Evolutionary conservation across 2,888 invertebrate genomes (phyloP).

Genomic region (Oxycera nigricornis): DNA sequence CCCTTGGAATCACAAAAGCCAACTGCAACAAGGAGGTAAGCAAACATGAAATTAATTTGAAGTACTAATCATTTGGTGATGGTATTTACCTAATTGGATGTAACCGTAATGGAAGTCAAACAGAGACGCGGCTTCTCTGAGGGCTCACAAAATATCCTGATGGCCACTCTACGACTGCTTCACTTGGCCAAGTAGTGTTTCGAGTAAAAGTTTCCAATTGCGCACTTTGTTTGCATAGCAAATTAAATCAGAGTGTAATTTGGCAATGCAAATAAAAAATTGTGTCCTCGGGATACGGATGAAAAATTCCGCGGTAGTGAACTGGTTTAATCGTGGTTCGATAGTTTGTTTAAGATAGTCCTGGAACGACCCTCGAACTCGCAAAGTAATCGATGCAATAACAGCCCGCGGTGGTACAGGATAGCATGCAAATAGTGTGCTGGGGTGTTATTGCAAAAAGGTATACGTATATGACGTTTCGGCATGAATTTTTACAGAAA

Average conservation of each 20-base stretch:
- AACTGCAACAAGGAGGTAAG: constrained; percentile 42
- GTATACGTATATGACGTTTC: too few relatives aligned
- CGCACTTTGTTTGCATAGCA: constrained; percentile 48
- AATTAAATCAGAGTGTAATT: constrained; percentile 49
- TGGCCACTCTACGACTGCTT: not conserved
- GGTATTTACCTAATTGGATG: constrained; percentile 52
- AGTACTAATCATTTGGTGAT: constrained; percentile 51
- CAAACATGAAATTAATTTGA: constrained; percentile 52
- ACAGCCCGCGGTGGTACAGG: too few relatives aligned
- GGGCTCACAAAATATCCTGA: not conserved
- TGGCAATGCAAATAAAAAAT: constrained; percentile 46
- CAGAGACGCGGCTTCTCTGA: constrained; percentile 38
- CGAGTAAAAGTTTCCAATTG: constrained; percentile 21
- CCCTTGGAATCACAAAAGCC: constrained; percentile 25
- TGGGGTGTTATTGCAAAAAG: too few relatives aligned
- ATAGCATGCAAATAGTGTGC: too few relatives aligned
- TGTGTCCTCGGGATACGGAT: constrained; percentile 13
- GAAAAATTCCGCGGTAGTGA: not conserved
- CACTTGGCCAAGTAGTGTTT: not conserved
- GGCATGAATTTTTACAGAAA: too few relatives aligned
- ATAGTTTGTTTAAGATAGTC: not conserved
- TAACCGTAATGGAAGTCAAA: constrained; percentile 51
- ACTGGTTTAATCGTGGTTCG: not conserved
- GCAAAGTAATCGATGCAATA: too few relatives aligned
- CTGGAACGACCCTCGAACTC: too few relatives aligned